Base-by-base conservation (phyloP, 2,797 vertebrate genomes). In the Florisuga fusca region DNA sequence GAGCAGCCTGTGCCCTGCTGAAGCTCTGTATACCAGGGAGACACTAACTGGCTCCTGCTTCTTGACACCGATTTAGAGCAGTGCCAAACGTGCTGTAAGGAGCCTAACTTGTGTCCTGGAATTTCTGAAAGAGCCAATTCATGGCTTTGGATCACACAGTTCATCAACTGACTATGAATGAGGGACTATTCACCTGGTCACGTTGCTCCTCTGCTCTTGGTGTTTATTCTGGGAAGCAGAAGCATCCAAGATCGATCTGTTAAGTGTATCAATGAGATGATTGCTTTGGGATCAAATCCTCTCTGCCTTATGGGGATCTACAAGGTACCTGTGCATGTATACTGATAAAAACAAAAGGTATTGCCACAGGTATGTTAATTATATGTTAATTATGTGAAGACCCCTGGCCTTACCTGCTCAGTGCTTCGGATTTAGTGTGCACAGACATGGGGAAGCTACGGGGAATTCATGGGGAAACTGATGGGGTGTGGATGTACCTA, bases 261-360 rank as follows among this genome's bases (percentile, higher is more conserved):
- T n/a, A 58, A 89, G 75, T 27, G 10, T 63, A 72, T 90, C 69
- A 77, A 59, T 1, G 9, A 67, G 61, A 31, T 33, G 12, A 87
- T 46, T 86, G 69, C 61, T 93, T 85, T 64, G 27, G 67, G 90
- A 78, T 27, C 22, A 38, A 75, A 75, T 58, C 86, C 26, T 54
- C 64, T 41, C 46, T 72, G 54, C 54, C 2, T 68, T 61, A 48
- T 3, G 31, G 34, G 73, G 34, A 84, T 36, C 62, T 46, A n/a
- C 80, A 58, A n/a, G 1, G 1, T 58, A 62, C 10, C 43, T 1
- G 0, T 25, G 15, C 1, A 0, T 7, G 31, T 69, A 12, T 38
- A 38, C 23, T 36, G 59, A 41, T 31, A 64, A 71, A 80, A n/a
- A 34, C 27, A 36, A 59, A 57, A 45, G 55, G 38, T 31, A 58